Evolutionary conservation across 2,113 vertebrate species (phyloP), one percentile per base, ranked within the genome.

Genomic region (Charina bottae): DNA sequence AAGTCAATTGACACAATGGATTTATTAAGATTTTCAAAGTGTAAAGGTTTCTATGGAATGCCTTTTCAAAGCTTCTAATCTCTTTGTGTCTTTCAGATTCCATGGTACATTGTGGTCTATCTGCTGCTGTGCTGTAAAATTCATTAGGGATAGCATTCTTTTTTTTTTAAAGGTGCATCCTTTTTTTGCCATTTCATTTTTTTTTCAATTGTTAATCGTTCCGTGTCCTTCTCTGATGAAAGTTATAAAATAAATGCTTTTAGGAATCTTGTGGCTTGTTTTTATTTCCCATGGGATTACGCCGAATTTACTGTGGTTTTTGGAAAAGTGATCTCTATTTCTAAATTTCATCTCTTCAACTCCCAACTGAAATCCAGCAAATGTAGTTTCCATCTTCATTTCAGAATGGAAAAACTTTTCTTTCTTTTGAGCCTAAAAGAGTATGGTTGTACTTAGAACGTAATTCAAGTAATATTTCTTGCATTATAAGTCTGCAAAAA

Each of bases 11-110:
- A 85, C 68, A 21, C 56, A 89, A 8, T 6, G 89, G 90, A 53
- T 64, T 78, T 88, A 60, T 89, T 53, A 89, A 33, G 87, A 58
- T 96, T 93, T 94, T 94, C 94, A 90, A 37, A 26, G 0, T 24
- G 58, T 78, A 88, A 55, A 59, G 90, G 33, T 89, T 95, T 92
- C 90, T 87, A 56, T 92, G 54, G 37, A 88, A 88, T 83, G 88
- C 64, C 12, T 49, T 92, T 94, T 91, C 94, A 94, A n/a, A 84
- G 15, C 84, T 91, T 96, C 92, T 95, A 95, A 97, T 97, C 94
- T 96, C 87, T 96, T 89, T 96, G 93, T 97, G 92, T 97, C 86
- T 97, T 97, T 95, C 96, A 97, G 97, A 95, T 97, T 93, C 96
- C 96, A 96, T 85, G 56, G n/a, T 85, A n/a, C 42, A 90, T 49